Evolutionary conservation across 2,797 vertebrate species (phyloP).

Genomic region (Pangasius krempfi): DNA sequence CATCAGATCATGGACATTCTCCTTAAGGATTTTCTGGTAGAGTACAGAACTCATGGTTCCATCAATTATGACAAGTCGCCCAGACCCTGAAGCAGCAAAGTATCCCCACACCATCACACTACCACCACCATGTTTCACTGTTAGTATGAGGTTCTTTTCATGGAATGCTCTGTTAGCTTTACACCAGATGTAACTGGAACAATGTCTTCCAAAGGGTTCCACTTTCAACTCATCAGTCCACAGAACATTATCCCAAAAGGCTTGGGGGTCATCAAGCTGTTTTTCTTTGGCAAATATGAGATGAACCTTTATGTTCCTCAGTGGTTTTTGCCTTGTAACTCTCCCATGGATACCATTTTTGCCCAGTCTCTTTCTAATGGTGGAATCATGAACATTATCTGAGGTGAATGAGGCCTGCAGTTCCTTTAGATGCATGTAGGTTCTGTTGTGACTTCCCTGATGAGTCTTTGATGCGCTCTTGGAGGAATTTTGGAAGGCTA

Average conservation of each 20-base stretch:
- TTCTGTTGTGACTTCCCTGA: background rate
- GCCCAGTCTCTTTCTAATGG: background rate
- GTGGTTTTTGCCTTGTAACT: background rate
- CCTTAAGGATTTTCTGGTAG: background rate
- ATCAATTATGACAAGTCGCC: background rate
- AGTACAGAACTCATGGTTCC: background rate
- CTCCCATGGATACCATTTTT: background rate
- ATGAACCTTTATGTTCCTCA: background rate
- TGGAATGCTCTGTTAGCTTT: background rate
- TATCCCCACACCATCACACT: background rate
- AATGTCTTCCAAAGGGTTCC: background rate
- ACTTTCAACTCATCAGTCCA: background rate
- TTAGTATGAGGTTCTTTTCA: background rate
- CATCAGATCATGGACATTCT: background rate
- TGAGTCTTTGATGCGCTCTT: background rate
- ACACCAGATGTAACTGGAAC: background rate
- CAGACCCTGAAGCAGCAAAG: background rate
- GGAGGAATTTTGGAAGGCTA: background rate
- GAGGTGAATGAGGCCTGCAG: background rate
- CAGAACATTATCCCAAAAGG: background rate
- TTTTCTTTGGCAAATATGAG: background rate
- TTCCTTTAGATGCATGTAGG: background rate
- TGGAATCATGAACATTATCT: background rate
- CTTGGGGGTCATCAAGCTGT: background rate
- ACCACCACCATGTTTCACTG: conserved; percentile 7